Evolutionary conservation across 2,888 invertebrate genomes (phyloP), one percentile per base, ranked within the genome.

Genomic region (Drosophila prostipennis): DNA sequence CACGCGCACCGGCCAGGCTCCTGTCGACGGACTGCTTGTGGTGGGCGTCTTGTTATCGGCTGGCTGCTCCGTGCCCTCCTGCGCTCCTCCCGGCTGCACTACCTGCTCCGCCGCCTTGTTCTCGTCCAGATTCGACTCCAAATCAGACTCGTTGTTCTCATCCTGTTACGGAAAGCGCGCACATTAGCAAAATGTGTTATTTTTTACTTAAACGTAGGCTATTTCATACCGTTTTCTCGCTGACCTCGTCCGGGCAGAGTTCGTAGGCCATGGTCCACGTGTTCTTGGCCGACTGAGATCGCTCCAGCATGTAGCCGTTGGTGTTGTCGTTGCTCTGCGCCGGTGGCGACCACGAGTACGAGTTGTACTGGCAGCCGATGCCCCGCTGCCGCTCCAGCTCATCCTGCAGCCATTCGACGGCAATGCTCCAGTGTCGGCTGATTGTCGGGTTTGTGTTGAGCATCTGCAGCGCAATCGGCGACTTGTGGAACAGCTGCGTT

Each of bases 281-380:
- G 90, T 97, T 96, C 76, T 97, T 94, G 0, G 98, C 98, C 77
- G 98, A 98, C 90, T 96, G 97, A 76, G 98, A 98, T 76, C 98
- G 94, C 91, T 98, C 98, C 77, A 99, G 92, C 93, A 97, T 98
- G 92, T 97, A 98, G 56, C 98, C 98, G 91, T 97, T 98, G 37
- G 98, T 96, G 19, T 96, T 97, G 91, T 99, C 98, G 92, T 98
- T 98, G 60, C 98, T 98, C 83, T 97, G 97, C 23, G 97, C 96
- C 16, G 98, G 98, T 7, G 97, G 97, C 89, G 98, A 98, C 97
- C 98, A 98, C 73, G 97, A 96, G 91, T 98, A 98, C n/a, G 90
- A 88, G 57, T 96, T 95, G 91, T 98, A 98, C 87, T 92, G 92
- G 71, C 93, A 93, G 37, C 93, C 93, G 10, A 93, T 93, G 40